Conservation (phyloP, 2,888 invertebrate species). For the Drosophila flavopinicola region DNA sequence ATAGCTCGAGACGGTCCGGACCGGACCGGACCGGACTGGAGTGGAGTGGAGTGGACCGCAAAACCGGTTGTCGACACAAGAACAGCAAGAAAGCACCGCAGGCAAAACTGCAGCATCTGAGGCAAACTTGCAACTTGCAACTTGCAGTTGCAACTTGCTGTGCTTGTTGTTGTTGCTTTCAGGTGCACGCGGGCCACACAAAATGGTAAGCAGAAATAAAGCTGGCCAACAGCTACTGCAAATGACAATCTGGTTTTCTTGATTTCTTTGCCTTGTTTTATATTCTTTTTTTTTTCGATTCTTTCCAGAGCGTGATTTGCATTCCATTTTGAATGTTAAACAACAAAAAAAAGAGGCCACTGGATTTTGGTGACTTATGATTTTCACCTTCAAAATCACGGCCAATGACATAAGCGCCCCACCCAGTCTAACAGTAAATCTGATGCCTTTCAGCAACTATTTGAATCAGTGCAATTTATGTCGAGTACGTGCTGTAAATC, state of each 20-base stretch:
- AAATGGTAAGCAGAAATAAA: conserved; percentile 42
- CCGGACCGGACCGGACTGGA: not conserved
- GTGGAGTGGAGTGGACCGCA: too few species aligned
- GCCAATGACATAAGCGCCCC: conserved; percentile 39
- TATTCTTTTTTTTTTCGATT: conserved; percentile 10
- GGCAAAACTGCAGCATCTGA: conserved; percentile 38
- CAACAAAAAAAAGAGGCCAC: conserved; percentile 34
- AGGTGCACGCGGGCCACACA: conserved; percentile 59
- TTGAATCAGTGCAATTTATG: conserved; percentile 22
- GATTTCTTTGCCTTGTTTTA: conserved; percentile 11
- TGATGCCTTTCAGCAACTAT: conserved; percentile 4
- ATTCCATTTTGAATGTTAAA: conserved; percentile 14
- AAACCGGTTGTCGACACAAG: conserved; percentile 58
- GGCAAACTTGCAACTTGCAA: conserved; percentile 40
- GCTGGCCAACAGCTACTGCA: conserved; percentile 27
- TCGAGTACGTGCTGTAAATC: conserved; percentile 38
- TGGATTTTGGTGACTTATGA: conserved; percentile 50
- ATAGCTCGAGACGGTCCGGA: conserved; percentile 19
- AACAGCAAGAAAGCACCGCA: conserved; percentile 22
- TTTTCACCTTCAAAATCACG: conserved; percentile 52
- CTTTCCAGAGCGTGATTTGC: conserved; percentile 29
- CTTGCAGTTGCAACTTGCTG: conserved; percentile 37
- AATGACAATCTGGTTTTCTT: conserved; percentile 55
- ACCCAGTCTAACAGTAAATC: not conserved
- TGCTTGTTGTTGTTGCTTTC: conserved; percentile 28